These are phyloP conservation scores for Pachycephala philippinensis DNA, from an alignment of 2,113 vertebrate genomes.

Conservation along the genomic window DNA sequence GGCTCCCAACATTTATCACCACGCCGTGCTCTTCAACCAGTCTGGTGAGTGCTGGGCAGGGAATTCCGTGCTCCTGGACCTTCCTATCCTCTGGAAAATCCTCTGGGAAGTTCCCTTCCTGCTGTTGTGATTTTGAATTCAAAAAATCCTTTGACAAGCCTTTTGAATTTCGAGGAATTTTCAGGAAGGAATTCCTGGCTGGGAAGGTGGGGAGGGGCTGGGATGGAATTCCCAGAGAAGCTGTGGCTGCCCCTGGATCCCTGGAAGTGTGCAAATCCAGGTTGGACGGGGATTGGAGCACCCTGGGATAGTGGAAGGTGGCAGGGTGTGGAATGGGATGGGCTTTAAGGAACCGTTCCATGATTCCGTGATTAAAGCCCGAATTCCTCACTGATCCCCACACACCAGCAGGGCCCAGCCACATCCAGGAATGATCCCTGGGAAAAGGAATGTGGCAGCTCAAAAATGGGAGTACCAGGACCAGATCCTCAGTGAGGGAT, in stretches of 20 bases:
- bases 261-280: neutral
- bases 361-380: neutral
- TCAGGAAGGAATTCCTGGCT: neutral
- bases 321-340: neutral
- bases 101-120: neutral
- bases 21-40: constrained; percentile 84
- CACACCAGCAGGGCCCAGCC: neutral
- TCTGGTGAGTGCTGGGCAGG: constrained; percentile 79
- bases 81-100: neutral
- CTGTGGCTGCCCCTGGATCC: neutral
- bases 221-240: neutral
- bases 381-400: fast-evolving
- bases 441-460: neutral
- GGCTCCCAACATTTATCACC: constrained; percentile 87
- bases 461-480: neutral
- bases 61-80: neutral
- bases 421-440: neutral
- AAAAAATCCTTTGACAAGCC: no score
- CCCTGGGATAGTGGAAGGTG: fast-evolving
- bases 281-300: neutral
- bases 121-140: no score
- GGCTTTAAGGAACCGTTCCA: neutral
- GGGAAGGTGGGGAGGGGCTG: neutral
- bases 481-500: neutral
- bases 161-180: neutral